These are phyloP conservation scores for Sebastolobus altivelis DNA, from an alignment of 2,797 vertebrate genomes.

Conservation along the genomic window DNA sequence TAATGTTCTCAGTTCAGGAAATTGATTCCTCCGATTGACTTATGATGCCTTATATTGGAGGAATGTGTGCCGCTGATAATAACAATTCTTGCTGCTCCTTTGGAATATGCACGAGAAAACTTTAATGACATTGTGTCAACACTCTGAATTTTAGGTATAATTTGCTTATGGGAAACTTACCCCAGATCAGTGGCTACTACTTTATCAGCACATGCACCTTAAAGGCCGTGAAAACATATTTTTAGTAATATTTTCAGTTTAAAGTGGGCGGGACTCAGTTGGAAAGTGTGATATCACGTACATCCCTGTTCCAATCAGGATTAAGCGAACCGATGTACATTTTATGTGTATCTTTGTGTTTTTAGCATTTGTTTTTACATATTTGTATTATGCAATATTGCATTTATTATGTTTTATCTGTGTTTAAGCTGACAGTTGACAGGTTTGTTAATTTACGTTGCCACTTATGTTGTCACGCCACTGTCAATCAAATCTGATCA, in stretches of 20 bases:
- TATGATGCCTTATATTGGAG: neutral
- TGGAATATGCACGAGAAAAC: neutral
- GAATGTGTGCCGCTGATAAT: slow-evolving; percentile 7
- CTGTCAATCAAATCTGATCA: neutral
- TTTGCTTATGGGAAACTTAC: neutral
- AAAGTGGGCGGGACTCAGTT: neutral
- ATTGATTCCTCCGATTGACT: slow-evolving; percentile 14
- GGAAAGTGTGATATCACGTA: neutral
- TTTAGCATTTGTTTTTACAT: neutral
- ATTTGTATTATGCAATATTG: neutral
- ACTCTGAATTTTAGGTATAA: neutral
- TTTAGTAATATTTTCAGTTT: neutral
- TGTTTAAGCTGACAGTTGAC: neutral
- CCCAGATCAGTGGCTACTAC: neutral
- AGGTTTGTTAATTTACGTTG: neutral
- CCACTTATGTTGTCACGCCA: neutral
- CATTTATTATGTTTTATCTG: neutral
- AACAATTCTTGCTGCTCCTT: neutral
- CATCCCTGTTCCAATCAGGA: neutral
- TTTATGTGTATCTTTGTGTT: neutral
- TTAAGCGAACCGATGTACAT: neutral
- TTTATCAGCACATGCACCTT: neutral
- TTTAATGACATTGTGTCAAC: neutral
- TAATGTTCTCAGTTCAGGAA: slow-evolving; percentile 12
- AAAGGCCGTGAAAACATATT: neutral